phyloP scores from a whole-genome alignment of 2,888 invertebrate species.

The Lochmaea capreae region DNA sequence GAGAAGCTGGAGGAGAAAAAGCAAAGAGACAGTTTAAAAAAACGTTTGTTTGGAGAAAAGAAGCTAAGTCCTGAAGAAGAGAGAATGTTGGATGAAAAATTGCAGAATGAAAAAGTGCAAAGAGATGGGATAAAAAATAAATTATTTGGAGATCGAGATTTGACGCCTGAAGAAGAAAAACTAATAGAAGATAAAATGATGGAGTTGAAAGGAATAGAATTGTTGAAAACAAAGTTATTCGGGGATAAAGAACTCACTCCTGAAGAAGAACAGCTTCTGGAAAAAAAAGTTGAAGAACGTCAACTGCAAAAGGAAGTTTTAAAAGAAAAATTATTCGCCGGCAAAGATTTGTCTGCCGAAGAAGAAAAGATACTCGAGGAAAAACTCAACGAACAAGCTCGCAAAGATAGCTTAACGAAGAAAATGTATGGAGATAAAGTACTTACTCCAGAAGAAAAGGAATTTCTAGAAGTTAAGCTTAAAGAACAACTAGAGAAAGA shows the following conservation, averaged over 20 bases:
- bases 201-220: not conserved
- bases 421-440: constrained; percentile 5
- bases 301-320: not conserved
- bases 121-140: not conserved
- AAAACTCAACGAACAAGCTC: constrained; percentile 9
- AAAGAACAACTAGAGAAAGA: constrained; percentile 1
- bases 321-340: not conserved
- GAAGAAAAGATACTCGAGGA: constrained; percentile 7
- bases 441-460: constrained; percentile 6
- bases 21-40: not conserved
- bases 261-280: constrained; percentile 7
- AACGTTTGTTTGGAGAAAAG: constrained; percentile 3
- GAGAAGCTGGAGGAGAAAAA: not conserved
- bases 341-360: constrained; percentile 9
- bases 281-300: not conserved
- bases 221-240: not conserved
- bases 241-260: constrained; percentile 9
- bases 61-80: not conserved
- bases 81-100: not conserved
- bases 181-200: constrained; percentile 6
- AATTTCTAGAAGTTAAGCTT: not conserved
- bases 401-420: not conserved
- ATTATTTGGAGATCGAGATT: not conserved
- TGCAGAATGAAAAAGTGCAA: not conserved
- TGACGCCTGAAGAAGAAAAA: constrained; percentile 12